Conservation (phyloP, 2,797 vertebrate genomes). For the Limosa lapponica region DNA sequence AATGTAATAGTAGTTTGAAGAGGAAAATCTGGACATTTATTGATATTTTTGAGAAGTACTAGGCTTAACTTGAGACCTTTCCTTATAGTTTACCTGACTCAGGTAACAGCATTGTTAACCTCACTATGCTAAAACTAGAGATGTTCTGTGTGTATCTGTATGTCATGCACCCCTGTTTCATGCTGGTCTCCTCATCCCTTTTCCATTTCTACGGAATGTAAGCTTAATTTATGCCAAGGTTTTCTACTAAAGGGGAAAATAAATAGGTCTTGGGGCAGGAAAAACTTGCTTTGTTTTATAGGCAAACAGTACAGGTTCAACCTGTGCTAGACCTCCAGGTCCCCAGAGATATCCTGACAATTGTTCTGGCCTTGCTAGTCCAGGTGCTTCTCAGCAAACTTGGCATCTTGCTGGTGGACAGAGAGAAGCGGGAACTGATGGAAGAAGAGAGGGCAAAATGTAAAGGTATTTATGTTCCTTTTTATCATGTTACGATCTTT, state of each 20-base stretch:
- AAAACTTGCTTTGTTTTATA: background rate
- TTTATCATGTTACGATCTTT: background rate
- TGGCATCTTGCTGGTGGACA: background rate
- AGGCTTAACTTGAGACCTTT: background rate
- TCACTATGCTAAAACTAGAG: background rate
- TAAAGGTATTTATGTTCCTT: background rate
- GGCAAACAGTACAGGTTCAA: background rate
- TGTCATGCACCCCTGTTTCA: background rate
- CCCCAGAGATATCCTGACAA: background rate
- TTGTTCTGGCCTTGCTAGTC: background rate
- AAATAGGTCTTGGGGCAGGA: background rate
- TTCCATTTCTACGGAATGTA: background rate
- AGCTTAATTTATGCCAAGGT: background rate
- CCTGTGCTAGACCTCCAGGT: background rate
- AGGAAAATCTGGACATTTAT: background rate
- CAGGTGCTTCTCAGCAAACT: background rate
- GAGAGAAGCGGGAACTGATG: background rate
- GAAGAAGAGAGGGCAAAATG: background rate
- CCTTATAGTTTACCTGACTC: background rate
- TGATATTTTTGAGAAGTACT: background rate
- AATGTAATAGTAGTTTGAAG: background rate
- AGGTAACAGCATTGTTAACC: background rate
- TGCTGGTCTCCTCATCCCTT: background rate
- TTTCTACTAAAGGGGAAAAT: background rate
- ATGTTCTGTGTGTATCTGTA: background rate